Evolutionary conservation across 2,113 vertebrate species (phyloP).

Genomic region (Cervus canadensis): DNA sequence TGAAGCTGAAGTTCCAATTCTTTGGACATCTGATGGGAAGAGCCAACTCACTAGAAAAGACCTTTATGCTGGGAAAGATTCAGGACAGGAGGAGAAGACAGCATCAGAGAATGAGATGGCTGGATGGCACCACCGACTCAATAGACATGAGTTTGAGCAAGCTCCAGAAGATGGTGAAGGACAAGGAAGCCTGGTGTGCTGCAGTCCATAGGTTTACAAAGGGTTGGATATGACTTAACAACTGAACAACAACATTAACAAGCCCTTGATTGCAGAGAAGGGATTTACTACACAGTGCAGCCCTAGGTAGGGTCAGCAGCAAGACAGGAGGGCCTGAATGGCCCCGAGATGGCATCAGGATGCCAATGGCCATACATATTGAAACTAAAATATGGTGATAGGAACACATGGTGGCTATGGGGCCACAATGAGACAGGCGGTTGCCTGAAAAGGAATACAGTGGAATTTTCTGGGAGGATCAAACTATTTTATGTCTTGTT

Average conservation of each 20-base stretch:
- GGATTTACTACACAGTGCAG: background rate
- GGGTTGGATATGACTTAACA: background rate
- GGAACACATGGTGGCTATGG: background rate
- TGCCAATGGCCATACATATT: background rate
- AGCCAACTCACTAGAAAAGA: background rate
- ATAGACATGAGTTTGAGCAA: background rate
- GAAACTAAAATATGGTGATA: background rate
- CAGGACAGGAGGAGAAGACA: background rate
- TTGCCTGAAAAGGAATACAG: fast-evolving
- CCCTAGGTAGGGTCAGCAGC: background rate
- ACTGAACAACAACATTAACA: background rate
- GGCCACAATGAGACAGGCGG: background rate
- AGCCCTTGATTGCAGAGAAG: background rate
- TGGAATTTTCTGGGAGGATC: background rate
- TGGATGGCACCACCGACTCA: background rate
- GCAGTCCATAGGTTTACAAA: background rate
- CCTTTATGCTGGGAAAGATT: background rate
- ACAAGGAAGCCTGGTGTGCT: background rate
- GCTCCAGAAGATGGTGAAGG: background rate
- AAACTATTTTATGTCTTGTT: background rate
- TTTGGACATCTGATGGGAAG: background rate
- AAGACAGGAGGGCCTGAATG: background rate
- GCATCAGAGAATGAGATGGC: background rate
- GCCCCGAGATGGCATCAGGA: background rate
- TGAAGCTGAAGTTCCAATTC: background rate